Evolutionary conservation across 2,113 vertebrate species (phyloP).

Genomic region (Podarcis cretensis): DNA sequence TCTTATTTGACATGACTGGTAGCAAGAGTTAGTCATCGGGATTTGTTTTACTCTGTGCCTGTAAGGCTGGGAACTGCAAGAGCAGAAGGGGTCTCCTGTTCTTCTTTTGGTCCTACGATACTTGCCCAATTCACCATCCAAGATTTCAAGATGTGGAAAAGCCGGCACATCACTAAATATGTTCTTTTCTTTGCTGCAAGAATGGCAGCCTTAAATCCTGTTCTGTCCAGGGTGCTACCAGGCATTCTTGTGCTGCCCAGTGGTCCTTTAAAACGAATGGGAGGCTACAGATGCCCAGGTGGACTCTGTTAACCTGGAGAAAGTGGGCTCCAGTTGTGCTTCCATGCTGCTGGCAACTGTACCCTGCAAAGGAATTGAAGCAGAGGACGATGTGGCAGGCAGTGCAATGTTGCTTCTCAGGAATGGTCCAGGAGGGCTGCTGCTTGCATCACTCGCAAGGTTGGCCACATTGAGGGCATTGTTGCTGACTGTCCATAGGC

Average conservation of each 20-base stretch:
- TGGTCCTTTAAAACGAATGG: conserved; percentile 80
- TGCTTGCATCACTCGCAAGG: conserved; percentile 66
- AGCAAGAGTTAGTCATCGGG: conserved; percentile 23
- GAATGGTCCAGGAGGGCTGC: conserved; percentile 69
- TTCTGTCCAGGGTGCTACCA: neutral
- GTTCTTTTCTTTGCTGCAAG: neutral
- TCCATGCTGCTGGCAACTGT: conserved; percentile 77
- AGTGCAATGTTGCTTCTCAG: conserved; percentile 79
- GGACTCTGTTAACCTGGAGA: conserved; percentile 76
- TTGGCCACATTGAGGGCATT: conserved; percentile 67
- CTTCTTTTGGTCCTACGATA: conserved; percentile 8
- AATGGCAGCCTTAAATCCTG: neutral
- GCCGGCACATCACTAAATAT: neutral
- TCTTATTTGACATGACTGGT: conserved; percentile 7
- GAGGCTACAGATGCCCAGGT: conserved; percentile 82
- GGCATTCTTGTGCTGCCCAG: neutral
- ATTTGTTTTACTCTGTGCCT: conserved; percentile 1
- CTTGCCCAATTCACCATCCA: neutral
- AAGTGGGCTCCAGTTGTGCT: conserved; percentile 74
- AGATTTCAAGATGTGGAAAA: conserved; percentile 17
- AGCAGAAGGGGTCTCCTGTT: neutral
- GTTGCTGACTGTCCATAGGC: conserved; percentile 89
- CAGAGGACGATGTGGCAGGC: conserved; percentile 68
- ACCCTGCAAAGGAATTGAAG: conserved; percentile 72
- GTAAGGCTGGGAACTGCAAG: neutral